Percentiles rank a stretch among this genome's conserved stretches.
Conservation (phyloP, 2,113 vertebrate species). For the Ochotona curzoniae region DNA sequence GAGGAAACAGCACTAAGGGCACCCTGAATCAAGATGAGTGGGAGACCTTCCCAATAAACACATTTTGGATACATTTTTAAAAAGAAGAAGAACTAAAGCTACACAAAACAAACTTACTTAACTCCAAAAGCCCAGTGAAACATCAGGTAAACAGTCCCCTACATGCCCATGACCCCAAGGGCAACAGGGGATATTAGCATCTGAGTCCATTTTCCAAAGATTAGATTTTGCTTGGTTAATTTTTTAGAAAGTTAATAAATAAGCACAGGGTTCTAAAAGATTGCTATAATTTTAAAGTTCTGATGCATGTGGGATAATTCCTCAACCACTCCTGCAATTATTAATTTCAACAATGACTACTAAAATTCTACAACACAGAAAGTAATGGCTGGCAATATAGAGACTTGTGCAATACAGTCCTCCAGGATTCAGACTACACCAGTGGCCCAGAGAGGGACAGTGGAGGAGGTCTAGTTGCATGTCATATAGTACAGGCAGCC, state of each 20-base stretch:
- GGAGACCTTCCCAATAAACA: too few relatives aligned
- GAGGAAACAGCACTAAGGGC: too few relatives aligned
- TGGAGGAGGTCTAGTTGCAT: conserved; percentile 21
- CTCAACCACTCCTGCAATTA: conserved; percentile 33
- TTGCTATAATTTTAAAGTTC: conserved; percentile 33
- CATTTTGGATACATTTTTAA: too few relatives aligned
- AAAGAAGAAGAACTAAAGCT: conserved; percentile 46
- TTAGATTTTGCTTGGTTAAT: conserved; percentile 51
- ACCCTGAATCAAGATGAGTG: too few relatives aligned
- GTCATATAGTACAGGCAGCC: background rate
- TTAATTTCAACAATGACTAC: conserved; percentile 42
- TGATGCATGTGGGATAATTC: background rate
- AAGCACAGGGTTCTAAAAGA: conserved; percentile 26
- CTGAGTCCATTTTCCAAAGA: conserved; percentile 52
- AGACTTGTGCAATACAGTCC: background rate
- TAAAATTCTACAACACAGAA: background rate
- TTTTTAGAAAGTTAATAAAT: conserved; percentile 39
- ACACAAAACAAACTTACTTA: conserved; percentile 26
- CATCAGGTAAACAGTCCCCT: background rate
- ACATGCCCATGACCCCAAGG: background rate
- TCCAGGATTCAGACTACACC: background rate
- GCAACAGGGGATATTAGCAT: background rate
- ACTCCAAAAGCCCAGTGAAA: background rate
- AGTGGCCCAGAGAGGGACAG: background rate
- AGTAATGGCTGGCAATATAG: conserved; percentile 14